A percentile compares a stretch with the other conserved stretches of the same genome.
Evolutionary conservation across 2,888 invertebrate genomes (phyloP).

Genomic region (Xylota segnis): DNA sequence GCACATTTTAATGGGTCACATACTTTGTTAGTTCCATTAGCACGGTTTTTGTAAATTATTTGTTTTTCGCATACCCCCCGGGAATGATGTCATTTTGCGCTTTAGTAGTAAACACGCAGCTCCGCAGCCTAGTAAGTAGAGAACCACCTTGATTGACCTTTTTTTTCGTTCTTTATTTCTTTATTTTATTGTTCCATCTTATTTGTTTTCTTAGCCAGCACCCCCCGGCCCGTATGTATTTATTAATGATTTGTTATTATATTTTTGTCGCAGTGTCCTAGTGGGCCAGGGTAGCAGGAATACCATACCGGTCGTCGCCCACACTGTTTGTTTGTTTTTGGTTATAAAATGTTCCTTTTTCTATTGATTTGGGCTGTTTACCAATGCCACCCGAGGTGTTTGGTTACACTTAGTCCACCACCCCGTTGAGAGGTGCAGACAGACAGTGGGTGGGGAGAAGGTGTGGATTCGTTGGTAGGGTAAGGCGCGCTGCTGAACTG

Average conservation of each 20-base stretch:
- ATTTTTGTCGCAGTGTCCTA: conserved; percentile 34
- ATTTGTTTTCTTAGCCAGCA: conserved; percentile 4
- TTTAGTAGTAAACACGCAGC: conserved; percentile 71
- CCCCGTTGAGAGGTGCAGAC: background rate
- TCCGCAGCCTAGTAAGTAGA: conserved; percentile 67
- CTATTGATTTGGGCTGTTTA: conserved; percentile 60
- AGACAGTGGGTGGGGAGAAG: conserved; percentile 8
- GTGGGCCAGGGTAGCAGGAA: conserved; percentile 13
- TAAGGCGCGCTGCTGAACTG: background rate
- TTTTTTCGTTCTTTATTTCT: conserved; percentile 22
- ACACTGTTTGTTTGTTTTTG: conserved; percentile 38
- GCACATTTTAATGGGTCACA: conserved; percentile 51
- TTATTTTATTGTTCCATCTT: conserved; percentile 30
- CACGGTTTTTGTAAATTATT: conserved; percentile 44
- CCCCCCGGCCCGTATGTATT: conserved; percentile 2
- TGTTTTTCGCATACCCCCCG: conserved; percentile 39
- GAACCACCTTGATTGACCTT: conserved; percentile 72
- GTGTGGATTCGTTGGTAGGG: conserved; percentile 2
- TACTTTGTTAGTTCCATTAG: conserved; percentile 54
- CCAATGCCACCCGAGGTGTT: background rate
- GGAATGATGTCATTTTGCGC: conserved; percentile 75
- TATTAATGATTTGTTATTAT: conserved; percentile 41
- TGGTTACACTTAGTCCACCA: background rate
- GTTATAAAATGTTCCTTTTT: conserved; percentile 25
- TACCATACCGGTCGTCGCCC: conserved; percentile 15